Evolutionary conservation across 2,888 invertebrate genomes (phyloP).

Genomic region (Agonopterix heracliana): DNA sequence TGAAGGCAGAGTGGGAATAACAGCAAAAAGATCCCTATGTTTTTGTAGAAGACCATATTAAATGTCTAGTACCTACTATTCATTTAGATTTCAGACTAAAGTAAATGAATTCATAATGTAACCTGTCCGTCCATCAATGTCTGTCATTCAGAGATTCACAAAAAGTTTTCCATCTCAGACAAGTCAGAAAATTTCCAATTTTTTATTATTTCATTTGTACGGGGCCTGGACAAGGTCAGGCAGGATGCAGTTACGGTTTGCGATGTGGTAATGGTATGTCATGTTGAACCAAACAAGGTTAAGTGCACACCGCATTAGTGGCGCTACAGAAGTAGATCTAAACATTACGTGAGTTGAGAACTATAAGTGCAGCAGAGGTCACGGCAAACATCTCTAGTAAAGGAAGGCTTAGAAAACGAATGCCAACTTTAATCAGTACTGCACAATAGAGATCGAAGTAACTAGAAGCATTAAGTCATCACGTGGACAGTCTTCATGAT

Average conservation of each 20-base stretch:
- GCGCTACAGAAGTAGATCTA: slow-evolving; percentile 42
- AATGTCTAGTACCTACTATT: too few relatives aligned
- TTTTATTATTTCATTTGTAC: slow-evolving; percentile 18
- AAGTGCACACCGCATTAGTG: slow-evolving; percentile 32
- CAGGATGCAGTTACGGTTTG: slow-evolving; percentile 44
- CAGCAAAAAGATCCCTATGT: too few relatives aligned
- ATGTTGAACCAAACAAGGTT: slow-evolving; percentile 57
- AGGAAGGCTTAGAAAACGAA: slow-evolving; percentile 34
- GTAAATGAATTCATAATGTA: too few relatives aligned
- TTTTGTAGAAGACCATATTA: too few relatives aligned
- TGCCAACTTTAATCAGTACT: neutral
- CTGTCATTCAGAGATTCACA: too few relatives aligned
- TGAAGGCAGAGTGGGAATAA: too few relatives aligned
- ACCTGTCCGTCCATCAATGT: too few relatives aligned
- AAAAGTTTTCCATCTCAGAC: too few relatives aligned
- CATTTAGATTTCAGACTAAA: too few relatives aligned
- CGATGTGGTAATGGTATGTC: slow-evolving; percentile 45
- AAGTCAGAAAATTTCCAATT: too few relatives aligned
- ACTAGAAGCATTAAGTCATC: too few relatives aligned
- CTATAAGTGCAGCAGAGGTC: slow-evolving; percentile 52
- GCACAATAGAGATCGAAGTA: neutral
- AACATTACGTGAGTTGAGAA: slow-evolving; percentile 45
- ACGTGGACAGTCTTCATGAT: too few relatives aligned
- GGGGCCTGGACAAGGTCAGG: slow-evolving; percentile 31
- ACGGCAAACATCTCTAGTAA: slow-evolving; percentile 58